Percentiles rank a stretch among this genome's conserved stretches.
phyloP scores from a whole-genome alignment of 2,113 vertebrate genomes.

The Copsychus sechellarum region DNA sequence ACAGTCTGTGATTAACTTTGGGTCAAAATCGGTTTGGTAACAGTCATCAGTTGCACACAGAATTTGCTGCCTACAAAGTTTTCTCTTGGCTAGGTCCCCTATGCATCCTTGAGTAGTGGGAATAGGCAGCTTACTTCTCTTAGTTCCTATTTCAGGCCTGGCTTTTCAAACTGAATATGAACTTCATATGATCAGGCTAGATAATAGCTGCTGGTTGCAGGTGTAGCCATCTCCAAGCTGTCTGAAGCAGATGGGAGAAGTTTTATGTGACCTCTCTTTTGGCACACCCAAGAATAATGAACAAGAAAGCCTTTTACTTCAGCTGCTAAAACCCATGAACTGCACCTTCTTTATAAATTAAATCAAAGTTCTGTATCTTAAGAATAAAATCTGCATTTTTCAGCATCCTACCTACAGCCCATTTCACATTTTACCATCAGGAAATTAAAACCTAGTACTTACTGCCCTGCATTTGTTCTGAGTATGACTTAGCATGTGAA shows the following conservation, averaged over 20 bases:
- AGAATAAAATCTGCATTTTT: neutral
- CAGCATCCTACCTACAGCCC: neutral
- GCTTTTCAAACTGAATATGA: neutral
- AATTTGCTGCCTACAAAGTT: neutral
- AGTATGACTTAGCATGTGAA: neutral
- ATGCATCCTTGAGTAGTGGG: neutral
- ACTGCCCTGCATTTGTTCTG: neutral
- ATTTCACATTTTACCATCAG: neutral
- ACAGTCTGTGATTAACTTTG: neutral
- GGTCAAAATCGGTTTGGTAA: neutral
- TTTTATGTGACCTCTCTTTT: neutral
- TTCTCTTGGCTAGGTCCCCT: neutral
- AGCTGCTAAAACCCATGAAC: neutral
- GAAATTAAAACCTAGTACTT: neutral
- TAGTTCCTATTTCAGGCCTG: neutral
- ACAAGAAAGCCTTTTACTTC: neutral
- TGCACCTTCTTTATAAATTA: neutral
- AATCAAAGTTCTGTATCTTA: neutral
- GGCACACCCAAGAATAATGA: neutral
- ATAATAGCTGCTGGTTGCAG: neutral
- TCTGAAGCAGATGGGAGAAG: neutral
- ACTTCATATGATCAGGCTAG: neutral
- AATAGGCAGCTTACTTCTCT: neutral
- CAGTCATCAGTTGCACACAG: neutral
- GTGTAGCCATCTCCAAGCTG: neutral